Evolutionary conservation across 2,113 vertebrate genomes (phyloP).

Genomic region (Origma solitaria): DNA sequence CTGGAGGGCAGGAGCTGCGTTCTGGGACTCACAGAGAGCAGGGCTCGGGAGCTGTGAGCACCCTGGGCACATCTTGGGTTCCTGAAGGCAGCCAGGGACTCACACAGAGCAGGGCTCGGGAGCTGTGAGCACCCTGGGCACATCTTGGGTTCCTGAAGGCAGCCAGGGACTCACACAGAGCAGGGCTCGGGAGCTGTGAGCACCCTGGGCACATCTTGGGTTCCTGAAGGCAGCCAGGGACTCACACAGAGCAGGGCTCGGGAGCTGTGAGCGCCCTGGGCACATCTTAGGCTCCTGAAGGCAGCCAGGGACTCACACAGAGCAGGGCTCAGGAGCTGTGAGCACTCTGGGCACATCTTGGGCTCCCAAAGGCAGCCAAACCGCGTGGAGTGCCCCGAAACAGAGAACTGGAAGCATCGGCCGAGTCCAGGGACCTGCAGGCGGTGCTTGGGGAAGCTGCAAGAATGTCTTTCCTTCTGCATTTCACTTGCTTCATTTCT

Average conservation of each 20-base stretch:
- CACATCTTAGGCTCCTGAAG: neutral
- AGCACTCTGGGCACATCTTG: too few relatives aligned
- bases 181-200: neutral
- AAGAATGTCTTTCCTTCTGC: neutral
- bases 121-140: neutral
- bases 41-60: neutral
- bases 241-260: neutral
- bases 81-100: too few relatives aligned
- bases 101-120: neutral
- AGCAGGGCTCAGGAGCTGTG: too few relatives aligned
- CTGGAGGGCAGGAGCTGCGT: neutral
- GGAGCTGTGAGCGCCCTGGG: neutral
- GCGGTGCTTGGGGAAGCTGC: fast-evolving
- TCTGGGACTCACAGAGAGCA: neutral
- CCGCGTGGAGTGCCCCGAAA: too few relatives aligned
- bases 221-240: too few relatives aligned
- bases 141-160: too few relatives aligned
- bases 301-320: too few relatives aligned
- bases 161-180: neutral
- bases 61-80: neutral
- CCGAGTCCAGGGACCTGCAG: too few relatives aligned
- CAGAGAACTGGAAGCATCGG: too few relatives aligned
- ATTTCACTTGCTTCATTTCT: neutral
- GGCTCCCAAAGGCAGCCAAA: too few relatives aligned
- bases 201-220: neutral